Percentiles rank a stretch among this genome's conserved stretches.
phyloP scores from a whole-genome alignment of 2,113 vertebrate species.

The Mustelus asterias region DNA sequence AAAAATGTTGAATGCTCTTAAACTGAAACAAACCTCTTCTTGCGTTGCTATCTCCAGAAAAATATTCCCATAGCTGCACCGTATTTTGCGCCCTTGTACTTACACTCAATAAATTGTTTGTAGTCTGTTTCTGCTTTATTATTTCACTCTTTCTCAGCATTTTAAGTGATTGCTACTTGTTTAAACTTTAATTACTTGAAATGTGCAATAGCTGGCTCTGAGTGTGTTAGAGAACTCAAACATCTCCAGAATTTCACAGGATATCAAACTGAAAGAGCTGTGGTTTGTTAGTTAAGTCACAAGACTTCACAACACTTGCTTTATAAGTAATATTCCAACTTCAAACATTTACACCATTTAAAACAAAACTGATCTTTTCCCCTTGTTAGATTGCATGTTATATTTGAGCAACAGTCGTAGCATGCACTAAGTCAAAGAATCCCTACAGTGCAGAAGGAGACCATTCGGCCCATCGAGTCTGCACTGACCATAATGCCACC shows the following conservation, averaged over 20 bases:
- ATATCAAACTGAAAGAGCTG: neutral
- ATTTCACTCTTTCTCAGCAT: neutral
- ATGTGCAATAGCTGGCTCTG: slow-evolving; percentile 2
- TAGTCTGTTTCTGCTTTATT: neutral
- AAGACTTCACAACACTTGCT: neutral
- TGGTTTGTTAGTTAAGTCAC: neutral
- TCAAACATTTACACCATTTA: neutral
- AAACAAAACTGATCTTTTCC: neutral
- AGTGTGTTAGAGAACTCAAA: neutral
- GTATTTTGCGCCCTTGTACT: neutral
- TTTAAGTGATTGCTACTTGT: neutral
- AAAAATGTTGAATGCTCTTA: neutral
- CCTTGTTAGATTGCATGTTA: neutral
- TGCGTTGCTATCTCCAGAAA: neutral
- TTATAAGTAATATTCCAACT: neutral
- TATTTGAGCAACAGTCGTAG: neutral
- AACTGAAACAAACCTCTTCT: neutral
- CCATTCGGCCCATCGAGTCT: too few relatives aligned
- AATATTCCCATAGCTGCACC: neutral
- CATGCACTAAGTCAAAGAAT: neutral
- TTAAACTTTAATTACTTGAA: slow-evolving; percentile 6
- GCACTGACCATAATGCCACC: too few relatives aligned
- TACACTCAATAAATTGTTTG: neutral
- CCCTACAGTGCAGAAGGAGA: too few relatives aligned
- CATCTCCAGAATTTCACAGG: slow-evolving; percentile 18